Base-by-base conservation (phyloP, 2,888 invertebrate genomes). In the Didymodactylos carnosus region DNA sequence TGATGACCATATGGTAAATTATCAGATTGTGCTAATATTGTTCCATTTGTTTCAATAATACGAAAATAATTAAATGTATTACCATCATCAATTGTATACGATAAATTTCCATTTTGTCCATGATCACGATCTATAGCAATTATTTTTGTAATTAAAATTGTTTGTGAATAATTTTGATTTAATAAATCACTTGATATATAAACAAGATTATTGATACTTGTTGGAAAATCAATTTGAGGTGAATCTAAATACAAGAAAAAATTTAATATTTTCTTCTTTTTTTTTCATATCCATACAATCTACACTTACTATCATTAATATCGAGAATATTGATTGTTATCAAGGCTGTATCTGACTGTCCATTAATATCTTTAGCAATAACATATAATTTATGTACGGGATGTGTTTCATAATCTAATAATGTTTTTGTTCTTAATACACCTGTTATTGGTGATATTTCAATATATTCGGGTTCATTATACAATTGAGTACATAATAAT, bases 301-400 rank as follows among this genome's bases (percentile, higher is more conserved):
- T 46, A 3, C 76, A 76, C 29, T 70, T 71, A 62, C 76, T 76
- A 69, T 77, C 77, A 62, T 77, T 77, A 11, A 76, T 69, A 72
- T 77, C 77, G 11, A 71, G 35, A 8, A 77, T 72, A 39, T 72
- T 43, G 27, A 77, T 73, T 39, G 41, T 70, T 7, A 77, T 41
- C 11, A 39, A 27, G 10, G 73, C 74, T 7, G 71, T 53, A 19
- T 70, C 70, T 62, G 49, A 49, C 70, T 19, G 76, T 4, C 51
- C 27, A 6, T 76, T 77, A 13, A 71, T 70, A 70, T 77, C 77
- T 29, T 72, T 75, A 3, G 76, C 77, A 35, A 39, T 71, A 3
- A 77, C 74, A 76, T 71, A 11, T 40, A 43, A 29, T 73, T 72
- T 25, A 72, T 73, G 73, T 72, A 72, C 23, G 14, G 53, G 14